Conservation (phyloP, 2,888 invertebrate genomes). For the Lochmaea crataegi region DNA sequence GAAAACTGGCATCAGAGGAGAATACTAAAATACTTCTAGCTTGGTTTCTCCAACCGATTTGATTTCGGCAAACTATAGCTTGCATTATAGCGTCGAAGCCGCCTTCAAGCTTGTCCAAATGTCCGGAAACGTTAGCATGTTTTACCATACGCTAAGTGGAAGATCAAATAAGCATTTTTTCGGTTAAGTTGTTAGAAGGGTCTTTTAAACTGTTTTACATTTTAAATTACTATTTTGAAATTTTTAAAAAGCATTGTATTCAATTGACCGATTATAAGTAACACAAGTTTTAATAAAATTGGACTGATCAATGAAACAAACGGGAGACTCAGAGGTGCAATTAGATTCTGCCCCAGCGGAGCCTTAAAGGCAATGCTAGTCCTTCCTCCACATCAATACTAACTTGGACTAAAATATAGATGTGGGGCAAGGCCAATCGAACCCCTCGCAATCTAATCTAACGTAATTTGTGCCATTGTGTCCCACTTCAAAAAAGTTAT, state of each 20-base stretch:
- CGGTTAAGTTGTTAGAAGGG: not conserved
- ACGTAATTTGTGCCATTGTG: too few relatives aligned
- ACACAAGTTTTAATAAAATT: too few relatives aligned
- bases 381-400: too few relatives aligned
- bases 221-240: not conserved
- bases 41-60: constrained; percentile 95
- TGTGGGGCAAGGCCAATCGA: too few relatives aligned
- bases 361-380: too few relatives aligned
- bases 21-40: constrained; percentile 94
- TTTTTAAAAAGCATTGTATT: not conserved
- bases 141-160: constrained; percentile 71
- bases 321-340: too few relatives aligned
- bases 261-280: not conserved
- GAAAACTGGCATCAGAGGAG: constrained; percentile 98
- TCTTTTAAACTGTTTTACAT: constrained; percentile 23
- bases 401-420: too few relatives aligned
- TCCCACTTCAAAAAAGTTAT: too few relatives aligned
- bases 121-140: constrained; percentile 90
- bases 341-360: too few relatives aligned
- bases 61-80: constrained; percentile 88
- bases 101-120: constrained; percentile 98
- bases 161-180: not conserved
- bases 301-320: too few relatives aligned
- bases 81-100: constrained; percentile 99
- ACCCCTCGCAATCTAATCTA: too few relatives aligned